phyloP scores from a whole-genome alignment of 2,113 vertebrate genomes.

The Atrichornis clamosus region DNA sequence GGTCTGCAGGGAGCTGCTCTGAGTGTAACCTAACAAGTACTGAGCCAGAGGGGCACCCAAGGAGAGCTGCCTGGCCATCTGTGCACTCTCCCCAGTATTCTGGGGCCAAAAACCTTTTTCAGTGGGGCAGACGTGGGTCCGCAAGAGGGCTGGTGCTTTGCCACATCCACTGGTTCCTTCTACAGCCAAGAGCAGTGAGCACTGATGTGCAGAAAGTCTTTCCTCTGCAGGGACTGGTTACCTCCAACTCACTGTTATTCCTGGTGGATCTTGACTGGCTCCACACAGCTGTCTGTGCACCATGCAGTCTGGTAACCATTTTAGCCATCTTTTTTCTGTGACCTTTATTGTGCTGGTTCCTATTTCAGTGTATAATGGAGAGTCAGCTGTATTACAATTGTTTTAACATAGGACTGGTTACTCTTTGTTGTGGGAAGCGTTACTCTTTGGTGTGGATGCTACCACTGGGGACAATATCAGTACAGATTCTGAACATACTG shows the following conservation, averaged over 20 bases:
- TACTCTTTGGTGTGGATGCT: not conserved
- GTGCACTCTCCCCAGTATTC: not conserved
- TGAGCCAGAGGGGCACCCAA: not conserved
- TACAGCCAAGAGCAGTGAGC: not conserved
- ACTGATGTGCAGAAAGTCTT: not conserved
- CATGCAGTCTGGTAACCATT: not conserved
- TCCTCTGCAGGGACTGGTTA: not conserved
- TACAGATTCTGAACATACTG: not conserved
- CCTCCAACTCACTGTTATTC: not conserved
- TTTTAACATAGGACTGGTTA: not conserved
- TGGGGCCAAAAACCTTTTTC: not conserved
- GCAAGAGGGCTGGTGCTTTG: not conserved
- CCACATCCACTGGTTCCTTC: not conserved
- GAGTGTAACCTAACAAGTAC: not conserved
- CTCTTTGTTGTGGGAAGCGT: not conserved
- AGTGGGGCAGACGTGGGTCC: not conserved
- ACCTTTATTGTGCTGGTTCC: not conserved
- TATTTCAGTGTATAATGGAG: not conserved
- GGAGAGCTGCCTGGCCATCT: not conserved
- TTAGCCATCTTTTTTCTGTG: not conserved
- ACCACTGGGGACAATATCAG: not conserved
- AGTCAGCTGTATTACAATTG: not conserved
- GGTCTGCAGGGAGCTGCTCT: not conserved
- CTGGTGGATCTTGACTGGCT: not conserved
- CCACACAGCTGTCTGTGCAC: not conserved